Evolutionary conservation across 2,113 vertebrate genomes (phyloP).

Genomic region (Uropsilus gracilis): DNA sequence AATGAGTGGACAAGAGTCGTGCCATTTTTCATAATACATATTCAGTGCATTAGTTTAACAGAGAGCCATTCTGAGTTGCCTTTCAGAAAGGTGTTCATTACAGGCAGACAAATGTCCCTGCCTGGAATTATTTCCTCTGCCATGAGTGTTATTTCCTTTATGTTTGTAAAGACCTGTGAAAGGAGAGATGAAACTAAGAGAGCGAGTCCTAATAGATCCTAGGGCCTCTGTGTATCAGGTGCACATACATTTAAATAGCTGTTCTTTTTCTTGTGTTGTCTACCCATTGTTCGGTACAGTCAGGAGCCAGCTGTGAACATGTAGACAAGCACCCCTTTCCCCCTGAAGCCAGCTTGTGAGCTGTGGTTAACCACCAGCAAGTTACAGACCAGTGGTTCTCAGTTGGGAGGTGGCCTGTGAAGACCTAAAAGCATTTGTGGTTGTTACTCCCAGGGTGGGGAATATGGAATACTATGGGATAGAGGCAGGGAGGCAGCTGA

Average conservation of each 20-base stretch:
- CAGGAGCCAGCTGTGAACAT: background rate
- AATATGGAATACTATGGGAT: background rate
- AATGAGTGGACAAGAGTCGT: background rate
- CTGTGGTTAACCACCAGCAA: background rate
- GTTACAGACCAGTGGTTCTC: background rate
- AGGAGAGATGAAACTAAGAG: background rate
- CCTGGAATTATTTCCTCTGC: background rate
- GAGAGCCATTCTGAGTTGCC: constrained; percentile 8
- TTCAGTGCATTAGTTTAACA: background rate
- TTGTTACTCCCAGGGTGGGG: background rate
- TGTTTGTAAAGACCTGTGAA: background rate
- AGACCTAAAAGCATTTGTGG: background rate
- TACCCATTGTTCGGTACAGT: background rate
- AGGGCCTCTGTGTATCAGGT: too few species aligned
- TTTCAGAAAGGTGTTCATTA: constrained; percentile 36
- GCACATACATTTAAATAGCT: background rate
- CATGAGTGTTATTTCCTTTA: background rate
- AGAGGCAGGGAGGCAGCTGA: background rate
- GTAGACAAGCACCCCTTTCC: background rate
- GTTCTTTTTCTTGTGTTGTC: background rate
- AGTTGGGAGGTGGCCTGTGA: background rate
- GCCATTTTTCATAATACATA: constrained; percentile 5
- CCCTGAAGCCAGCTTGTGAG: background rate
- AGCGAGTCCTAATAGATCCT: background rate
- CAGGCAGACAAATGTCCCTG: background rate